Evolutionary conservation across 2,797 vertebrate genomes (phyloP).

Genomic region (Sebastes oblongus): DNA sequence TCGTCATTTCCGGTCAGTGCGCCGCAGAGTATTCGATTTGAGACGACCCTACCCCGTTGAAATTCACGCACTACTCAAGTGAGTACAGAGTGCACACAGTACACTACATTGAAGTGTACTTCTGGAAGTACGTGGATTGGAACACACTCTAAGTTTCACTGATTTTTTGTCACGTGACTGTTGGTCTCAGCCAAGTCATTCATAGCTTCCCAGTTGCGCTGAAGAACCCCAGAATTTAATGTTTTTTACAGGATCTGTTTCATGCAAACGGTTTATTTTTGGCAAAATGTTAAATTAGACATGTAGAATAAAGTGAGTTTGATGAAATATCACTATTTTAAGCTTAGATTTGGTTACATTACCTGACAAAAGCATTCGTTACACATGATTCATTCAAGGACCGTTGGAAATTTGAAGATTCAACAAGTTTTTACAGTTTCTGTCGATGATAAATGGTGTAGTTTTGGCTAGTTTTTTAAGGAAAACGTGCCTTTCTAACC

Average conservation of each 20-base stretch:
- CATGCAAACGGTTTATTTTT: background rate
- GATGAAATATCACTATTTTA: background rate
- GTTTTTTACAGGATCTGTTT: background rate
- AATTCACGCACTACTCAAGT: no score
- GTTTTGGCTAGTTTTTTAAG: background rate
- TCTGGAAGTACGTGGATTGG: no score
- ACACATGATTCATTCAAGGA: background rate
- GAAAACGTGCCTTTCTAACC: no score
- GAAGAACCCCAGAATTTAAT: background rate
- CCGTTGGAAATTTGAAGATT: background rate
- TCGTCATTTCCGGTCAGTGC: no score
- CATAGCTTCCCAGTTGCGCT: background rate
- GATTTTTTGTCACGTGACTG: background rate
- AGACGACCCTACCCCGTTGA: no score
- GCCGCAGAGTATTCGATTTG: no score
- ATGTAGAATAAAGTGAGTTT: background rate
- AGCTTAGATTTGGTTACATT: background rate
- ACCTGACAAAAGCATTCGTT: background rate
- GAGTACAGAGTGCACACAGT: no score
- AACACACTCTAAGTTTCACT: background rate
- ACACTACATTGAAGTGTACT: no score
- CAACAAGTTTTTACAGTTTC: background rate
- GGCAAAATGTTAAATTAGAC: background rate
- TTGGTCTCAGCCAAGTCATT: background rate
- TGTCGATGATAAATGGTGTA: background rate